Evolutionary conservation across 2,113 vertebrate genomes (phyloP).

Genomic region (Myrmecobius fasciatus): DNA sequence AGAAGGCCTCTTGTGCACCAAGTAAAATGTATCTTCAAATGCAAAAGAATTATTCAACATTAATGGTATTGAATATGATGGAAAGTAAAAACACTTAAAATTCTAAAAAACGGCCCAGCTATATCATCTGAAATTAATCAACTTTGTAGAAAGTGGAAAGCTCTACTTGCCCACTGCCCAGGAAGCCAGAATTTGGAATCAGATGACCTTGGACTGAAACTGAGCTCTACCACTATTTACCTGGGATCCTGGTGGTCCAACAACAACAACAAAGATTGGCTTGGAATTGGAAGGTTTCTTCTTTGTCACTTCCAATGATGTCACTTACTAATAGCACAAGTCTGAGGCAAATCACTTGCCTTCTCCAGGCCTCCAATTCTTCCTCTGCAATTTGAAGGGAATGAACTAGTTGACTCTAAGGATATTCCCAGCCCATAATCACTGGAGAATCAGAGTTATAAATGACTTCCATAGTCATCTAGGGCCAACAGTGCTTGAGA

Average conservation of each 20-base stretch:
- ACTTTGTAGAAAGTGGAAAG: neutral
- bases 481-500: neutral
- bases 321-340: neutral
- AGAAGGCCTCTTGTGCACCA: neutral
- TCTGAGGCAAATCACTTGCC: neutral
- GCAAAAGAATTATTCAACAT: neutral
- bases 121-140: neutral
- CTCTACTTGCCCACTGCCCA: neutral
- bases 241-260: neutral
- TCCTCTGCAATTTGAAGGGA: neutral
- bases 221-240: neutral
- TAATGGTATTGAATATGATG: neutral
- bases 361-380: neutral
- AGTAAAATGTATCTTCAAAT: neutral
- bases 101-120: neutral
- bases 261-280: neutral
- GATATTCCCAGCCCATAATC: neutral
- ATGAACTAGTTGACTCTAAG: neutral
- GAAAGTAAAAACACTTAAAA: neutral
- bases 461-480: neutral
- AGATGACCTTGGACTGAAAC: neutral
- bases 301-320: neutral
- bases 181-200: neutral
- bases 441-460: neutral
- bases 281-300: neutral